These are phyloP conservation scores for Chelonus formosanus DNA, from an alignment of 2,888 invertebrate species.

Conservation along the genomic window DNA sequence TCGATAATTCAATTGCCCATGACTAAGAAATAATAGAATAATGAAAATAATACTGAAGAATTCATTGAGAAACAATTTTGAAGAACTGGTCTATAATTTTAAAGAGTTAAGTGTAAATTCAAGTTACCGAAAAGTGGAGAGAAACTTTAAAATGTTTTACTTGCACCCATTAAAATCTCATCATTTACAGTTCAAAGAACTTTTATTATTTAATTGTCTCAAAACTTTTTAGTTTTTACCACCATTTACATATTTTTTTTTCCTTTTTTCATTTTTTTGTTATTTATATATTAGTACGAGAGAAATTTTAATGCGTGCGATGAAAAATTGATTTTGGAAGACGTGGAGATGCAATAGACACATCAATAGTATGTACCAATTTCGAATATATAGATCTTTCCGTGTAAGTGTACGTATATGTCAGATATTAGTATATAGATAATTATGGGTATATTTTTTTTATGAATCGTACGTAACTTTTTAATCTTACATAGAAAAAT, in stretches of 20 bases:
- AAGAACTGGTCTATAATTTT: background rate
- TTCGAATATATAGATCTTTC: constrained; percentile 11
- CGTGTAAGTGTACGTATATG: constrained; percentile 27
- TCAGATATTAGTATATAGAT: constrained; percentile 22
- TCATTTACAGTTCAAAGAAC: background rate
- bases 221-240: too few relatives aligned
- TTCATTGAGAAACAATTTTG: too few relatives aligned
- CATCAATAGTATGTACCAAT: constrained; percentile 26
- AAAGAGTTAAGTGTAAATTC: constrained; percentile 11
- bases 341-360: constrained; percentile 42
- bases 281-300: constrained; percentile 2
- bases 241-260: constrained; percentile 3
- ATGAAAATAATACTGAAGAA: too few relatives aligned
- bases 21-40: too few relatives aligned
- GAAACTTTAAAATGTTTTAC: constrained; percentile 23
- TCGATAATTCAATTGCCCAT: too few relatives aligned
- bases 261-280: constrained; percentile 21
- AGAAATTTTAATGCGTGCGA: constrained; percentile 33
- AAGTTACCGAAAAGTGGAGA: constrained; percentile 16
- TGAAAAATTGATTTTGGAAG: constrained; percentile 42
- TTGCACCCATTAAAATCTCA: constrained; percentile 26
- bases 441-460: constrained; percentile 15
- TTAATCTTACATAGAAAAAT: too few relatives aligned
- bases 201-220: constrained; percentile 19
- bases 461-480: constrained; percentile 6